Percentiles rank a stretch among this genome's conserved stretches.
phyloP scores from a whole-genome alignment of 2,797 vertebrate genomes.

The Pitangus sulphuratus region DNA sequence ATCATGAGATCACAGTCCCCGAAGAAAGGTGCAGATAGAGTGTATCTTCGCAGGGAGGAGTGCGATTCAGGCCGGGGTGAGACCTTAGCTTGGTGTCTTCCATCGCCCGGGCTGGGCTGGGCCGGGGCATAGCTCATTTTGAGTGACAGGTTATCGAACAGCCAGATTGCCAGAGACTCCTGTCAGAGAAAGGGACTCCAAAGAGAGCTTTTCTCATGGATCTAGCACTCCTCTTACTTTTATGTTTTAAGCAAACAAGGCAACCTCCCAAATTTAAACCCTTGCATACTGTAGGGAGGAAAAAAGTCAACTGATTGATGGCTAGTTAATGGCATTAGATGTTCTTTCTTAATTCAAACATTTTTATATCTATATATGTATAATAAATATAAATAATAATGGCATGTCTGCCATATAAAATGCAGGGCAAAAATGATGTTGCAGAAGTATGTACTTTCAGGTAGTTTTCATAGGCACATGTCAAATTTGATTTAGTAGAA shows the following conservation, averaged over 20 bases:
- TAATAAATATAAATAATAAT: neutral
- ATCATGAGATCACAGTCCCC: neutral
- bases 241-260: neutral
- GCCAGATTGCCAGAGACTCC: neutral
- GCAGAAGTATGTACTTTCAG: neutral
- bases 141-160: neutral
- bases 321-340: neutral
- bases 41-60: neutral
- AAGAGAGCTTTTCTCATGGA: neutral
- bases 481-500: neutral
- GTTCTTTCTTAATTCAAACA: neutral
- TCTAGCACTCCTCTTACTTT: neutral
- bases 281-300: accelerated
- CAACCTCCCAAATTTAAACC: neutral
- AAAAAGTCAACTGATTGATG: neutral
- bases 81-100: neutral
- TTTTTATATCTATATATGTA: neutral
- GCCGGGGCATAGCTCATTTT: neutral
- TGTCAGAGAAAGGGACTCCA: neutral
- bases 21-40: neutral
- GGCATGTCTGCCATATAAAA: neutral
- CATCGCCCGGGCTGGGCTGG: accelerated
- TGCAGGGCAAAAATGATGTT: neutral
- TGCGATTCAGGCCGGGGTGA: accelerated
- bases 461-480: neutral